These are phyloP conservation scores for Nesidiocoris tenuis DNA, from an alignment of 2,888 invertebrate species.

Conservation along the genomic window DNA sequence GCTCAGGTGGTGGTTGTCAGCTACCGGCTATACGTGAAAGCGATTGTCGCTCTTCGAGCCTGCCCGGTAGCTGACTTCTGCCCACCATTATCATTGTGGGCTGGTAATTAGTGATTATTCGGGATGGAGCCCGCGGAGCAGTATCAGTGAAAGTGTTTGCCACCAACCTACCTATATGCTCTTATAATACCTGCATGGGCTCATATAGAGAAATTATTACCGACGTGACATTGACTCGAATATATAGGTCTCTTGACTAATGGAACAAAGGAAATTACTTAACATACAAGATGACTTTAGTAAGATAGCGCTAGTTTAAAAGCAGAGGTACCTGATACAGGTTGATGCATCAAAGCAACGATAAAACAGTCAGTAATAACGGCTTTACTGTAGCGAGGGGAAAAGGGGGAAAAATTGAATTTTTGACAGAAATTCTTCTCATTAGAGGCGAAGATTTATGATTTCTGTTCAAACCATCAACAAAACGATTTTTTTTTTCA, in stretches of 20 bases:
- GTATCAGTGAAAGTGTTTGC: slow-evolving; percentile 26
- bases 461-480: no score
- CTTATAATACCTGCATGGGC: not conserved
- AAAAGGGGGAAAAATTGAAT: no score
- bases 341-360: no score
- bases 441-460: no score
- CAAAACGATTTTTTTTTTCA: no score
- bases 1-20: no score
- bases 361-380: no score
- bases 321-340: no score
- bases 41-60: not conserved
- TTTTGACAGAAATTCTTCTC: no score
- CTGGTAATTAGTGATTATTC: slow-evolving; percentile 27
- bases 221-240: not conserved
- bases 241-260: not conserved
- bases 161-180: slow-evolving; percentile 11
- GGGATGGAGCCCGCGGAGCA: slow-evolving; percentile 8
- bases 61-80: not conserved
- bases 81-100: slow-evolving; percentile 15
- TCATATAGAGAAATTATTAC: not conserved
- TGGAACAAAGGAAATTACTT: not conserved
- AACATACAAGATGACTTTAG: not conserved
- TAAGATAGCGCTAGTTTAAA: no score
- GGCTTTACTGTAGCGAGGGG: no score
- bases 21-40: slow-evolving; percentile 16